A percentile compares a stretch with the other conserved stretches of the same genome.
Conservation (phyloP, 2,797 vertebrate species). For the Sternotherus odoratus region DNA sequence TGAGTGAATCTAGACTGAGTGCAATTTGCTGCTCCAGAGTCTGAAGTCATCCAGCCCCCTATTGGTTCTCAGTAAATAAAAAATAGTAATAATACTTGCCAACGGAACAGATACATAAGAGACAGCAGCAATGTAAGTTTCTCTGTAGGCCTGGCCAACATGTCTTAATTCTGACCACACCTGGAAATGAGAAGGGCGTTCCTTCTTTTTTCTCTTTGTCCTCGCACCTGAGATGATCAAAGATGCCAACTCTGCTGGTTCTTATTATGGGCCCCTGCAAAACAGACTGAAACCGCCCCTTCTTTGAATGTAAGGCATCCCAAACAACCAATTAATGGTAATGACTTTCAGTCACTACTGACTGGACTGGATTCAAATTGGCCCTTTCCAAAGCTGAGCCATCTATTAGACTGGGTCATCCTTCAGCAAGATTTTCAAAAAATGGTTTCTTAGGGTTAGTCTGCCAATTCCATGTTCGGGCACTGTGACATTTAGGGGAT, state of each 20-base stretch:
- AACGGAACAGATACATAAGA: background rate
- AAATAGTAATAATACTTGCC: background rate
- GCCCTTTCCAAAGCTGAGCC: background rate
- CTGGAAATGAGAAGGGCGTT: accelerated
- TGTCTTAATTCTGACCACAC: background rate
- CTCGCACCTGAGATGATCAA: background rate
- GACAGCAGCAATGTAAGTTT: background rate
- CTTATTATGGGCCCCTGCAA: background rate
- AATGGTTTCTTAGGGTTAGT: background rate
- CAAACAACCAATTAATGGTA: background rate
- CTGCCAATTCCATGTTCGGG: background rate
- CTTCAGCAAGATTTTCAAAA: background rate
- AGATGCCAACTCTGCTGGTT: background rate
- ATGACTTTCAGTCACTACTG: background rate
- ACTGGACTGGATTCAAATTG: background rate
- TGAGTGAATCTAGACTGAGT: background rate
- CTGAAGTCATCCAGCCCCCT: background rate
- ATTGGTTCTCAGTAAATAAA: background rate
- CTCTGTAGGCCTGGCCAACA: background rate
- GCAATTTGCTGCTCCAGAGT: background rate
- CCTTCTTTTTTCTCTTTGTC: background rate
- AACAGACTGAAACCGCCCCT: background rate
- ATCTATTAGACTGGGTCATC: background rate
- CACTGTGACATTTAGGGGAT: background rate
- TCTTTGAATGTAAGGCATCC: background rate